Conservation (phyloP, 1,140 invertebrate species). For the Globodera rostochiensis region DNA sequence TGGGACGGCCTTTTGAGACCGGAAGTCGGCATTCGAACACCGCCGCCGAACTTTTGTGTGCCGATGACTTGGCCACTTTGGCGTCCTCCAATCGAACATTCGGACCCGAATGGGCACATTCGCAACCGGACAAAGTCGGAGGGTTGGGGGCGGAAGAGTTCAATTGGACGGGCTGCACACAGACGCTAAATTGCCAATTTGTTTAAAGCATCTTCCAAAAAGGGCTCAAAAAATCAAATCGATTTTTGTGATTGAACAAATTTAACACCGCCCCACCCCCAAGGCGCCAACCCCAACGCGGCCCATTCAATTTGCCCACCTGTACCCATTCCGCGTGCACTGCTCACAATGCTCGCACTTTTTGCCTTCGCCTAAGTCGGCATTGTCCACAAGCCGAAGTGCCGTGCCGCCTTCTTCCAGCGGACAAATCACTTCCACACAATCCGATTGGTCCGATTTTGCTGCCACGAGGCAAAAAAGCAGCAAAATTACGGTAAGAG, state of each 20-base stretch:
- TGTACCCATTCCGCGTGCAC: constrained; percentile 36
- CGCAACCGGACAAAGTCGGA: constrained; percentile 13
- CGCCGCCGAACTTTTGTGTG: not conserved
- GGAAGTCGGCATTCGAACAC: not conserved
- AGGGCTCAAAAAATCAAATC: not conserved
- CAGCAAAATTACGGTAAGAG: not conserved
- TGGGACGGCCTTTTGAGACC: not conserved
- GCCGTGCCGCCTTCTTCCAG: not conserved
- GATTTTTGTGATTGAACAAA: no score
- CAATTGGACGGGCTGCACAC: constrained; percentile 11
- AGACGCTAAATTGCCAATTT: not conserved
- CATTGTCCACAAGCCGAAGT: not conserved
- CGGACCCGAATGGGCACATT: constrained; percentile 23
- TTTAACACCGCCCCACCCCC: no score
- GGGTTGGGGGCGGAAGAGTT: not conserved
- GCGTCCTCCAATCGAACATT: not conserved
- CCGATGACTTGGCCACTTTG: not conserved
- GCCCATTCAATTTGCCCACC: constrained; percentile 15
- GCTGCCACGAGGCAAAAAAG: not conserved
- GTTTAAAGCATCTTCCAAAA: not conserved
- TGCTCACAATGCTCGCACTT: constrained; percentile 24
- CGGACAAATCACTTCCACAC: constrained; percentile 14
- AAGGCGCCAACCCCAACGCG: no score
- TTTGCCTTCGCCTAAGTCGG: not conserved
- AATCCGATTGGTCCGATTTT: not conserved